phyloP scores from a whole-genome alignment of 2,797 vertebrate species.

The Brotula barbata region DNA sequence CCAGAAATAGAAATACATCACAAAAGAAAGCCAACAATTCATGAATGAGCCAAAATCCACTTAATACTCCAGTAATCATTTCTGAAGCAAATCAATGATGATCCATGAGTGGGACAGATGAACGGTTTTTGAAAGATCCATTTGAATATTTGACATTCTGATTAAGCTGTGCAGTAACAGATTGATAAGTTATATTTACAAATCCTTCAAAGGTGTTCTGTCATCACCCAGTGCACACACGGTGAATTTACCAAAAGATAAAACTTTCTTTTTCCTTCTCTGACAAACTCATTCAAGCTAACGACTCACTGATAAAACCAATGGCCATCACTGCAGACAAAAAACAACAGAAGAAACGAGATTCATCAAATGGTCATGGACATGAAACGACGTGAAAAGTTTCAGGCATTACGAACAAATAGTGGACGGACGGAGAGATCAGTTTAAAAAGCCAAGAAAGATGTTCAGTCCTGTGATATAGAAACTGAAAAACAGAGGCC shows the following conservation, averaged over 20 bases:
- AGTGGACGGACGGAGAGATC: too few relatives aligned
- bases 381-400: too few relatives aligned
- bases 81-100: constrained; percentile 37
- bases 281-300: too few relatives aligned
- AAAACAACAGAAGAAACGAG: too few relatives aligned
- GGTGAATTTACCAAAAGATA: constrained; percentile 23
- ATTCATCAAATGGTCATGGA: too few relatives aligned
- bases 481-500: too few relatives aligned
- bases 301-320: constrained; percentile 14
- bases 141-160: constrained; percentile 29
- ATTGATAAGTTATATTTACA: constrained; percentile 38
- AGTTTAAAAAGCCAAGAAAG: too few relatives aligned
- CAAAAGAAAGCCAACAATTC: neutral
- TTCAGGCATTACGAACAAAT: too few relatives aligned
- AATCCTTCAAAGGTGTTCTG: constrained; percentile 35
- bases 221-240: constrained; percentile 21
- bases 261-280: too few relatives aligned
- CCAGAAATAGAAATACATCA: constrained; percentile 1
- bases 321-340: too few relatives aligned
- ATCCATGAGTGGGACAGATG: constrained; percentile 7
- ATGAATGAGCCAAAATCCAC: constrained; percentile 8
- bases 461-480: too few relatives aligned
- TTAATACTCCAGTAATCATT: constrained; percentile 37
- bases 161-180: constrained; percentile 22
- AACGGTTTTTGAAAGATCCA: constrained; percentile 38